phyloP scores from a whole-genome alignment of 2,797 vertebrate species.

The Anguilla marmorata region DNA sequence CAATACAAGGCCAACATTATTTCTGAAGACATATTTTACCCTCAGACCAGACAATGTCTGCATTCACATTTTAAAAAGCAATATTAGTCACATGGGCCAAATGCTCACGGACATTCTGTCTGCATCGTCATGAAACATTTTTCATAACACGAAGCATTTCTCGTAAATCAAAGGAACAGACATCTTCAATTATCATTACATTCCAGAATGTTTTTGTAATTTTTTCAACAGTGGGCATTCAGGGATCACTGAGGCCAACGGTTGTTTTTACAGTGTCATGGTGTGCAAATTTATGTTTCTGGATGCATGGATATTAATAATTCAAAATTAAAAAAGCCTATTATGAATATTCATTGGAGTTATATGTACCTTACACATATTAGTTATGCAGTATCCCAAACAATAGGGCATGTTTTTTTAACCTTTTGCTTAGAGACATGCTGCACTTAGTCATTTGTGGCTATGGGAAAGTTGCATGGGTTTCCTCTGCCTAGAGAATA shows the following conservation, averaged over 20 bases:
- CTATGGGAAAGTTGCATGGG: background rate
- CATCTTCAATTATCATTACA: conserved; percentile 58
- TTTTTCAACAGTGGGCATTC: conserved; percentile 53
- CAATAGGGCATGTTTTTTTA: background rate
- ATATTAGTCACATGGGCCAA: conserved; percentile 47
- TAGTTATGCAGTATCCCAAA: background rate
- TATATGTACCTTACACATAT: background rate
- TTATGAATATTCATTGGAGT: conserved; percentile 32
- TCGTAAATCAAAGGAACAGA: conserved; percentile 55
- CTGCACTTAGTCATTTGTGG: background rate
- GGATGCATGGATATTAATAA: conserved; percentile 30
- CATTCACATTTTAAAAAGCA: conserved; percentile 55
- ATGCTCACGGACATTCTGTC: conserved; percentile 49
- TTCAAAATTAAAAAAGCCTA: background rate
- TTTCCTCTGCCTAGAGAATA: background rate
- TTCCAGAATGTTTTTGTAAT: conserved; percentile 59
- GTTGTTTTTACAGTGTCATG: conserved; percentile 60
- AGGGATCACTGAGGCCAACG: conserved; percentile 44
- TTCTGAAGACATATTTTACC: conserved; percentile 26
- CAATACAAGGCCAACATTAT: conserved; percentile 60
- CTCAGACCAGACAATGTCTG: conserved; percentile 55
- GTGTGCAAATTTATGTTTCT: conserved; percentile 62
- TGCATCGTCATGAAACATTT: conserved; percentile 27
- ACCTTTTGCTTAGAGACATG: background rate
- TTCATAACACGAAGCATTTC: conserved; percentile 49